Evolutionary conservation across 1,140 invertebrate species (phyloP).

Genomic region (Limonius californicus): DNA sequence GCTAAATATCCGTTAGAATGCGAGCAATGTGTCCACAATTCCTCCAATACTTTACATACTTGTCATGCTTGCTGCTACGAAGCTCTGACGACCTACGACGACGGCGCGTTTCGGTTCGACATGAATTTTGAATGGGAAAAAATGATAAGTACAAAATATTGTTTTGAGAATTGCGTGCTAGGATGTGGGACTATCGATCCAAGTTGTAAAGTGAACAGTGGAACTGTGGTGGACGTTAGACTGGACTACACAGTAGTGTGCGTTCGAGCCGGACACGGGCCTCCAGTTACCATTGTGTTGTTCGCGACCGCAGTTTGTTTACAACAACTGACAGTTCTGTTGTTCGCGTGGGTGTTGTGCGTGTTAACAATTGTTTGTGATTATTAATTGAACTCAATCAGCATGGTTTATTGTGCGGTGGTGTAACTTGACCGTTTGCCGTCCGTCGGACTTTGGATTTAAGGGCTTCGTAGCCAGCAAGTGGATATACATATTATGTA

Average conservation of each 20-base stretch:
- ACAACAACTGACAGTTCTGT: constrained; percentile 8
- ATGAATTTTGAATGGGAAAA: constrained; percentile 20
- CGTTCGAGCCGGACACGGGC: constrained; percentile 2
- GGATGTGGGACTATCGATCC: constrained; percentile 16
- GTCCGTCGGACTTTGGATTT: constrained; percentile 1
- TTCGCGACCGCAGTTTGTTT: constrained; percentile 17
- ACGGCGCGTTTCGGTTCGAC: constrained; percentile 32
- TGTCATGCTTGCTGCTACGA: constrained; percentile 59
- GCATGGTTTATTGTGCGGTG: constrained; percentile 1
- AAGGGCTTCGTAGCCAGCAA: constrained; percentile 11
- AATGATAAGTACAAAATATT: constrained; percentile 15
- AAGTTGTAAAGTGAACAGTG: constrained; percentile 19
- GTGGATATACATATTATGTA: constrained; percentile 20
- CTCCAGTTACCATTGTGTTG: not conserved
- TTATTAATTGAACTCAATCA: not conserved
- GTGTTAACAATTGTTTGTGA: constrained; percentile 3
- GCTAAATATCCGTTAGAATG: constrained; percentile 61
- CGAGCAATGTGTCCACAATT: constrained; percentile 68
- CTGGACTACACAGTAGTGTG: constrained; percentile 12
- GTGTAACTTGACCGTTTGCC: not conserved
- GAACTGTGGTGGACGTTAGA: constrained; percentile 14
- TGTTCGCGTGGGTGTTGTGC: constrained; percentile 6
- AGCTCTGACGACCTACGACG: constrained; percentile 39
- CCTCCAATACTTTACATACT: constrained; percentile 77
- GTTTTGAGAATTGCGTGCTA: constrained; percentile 17